Base-by-base conservation (phyloP, 1,140 invertebrate species). In the Steinernema khuongi region DNA sequence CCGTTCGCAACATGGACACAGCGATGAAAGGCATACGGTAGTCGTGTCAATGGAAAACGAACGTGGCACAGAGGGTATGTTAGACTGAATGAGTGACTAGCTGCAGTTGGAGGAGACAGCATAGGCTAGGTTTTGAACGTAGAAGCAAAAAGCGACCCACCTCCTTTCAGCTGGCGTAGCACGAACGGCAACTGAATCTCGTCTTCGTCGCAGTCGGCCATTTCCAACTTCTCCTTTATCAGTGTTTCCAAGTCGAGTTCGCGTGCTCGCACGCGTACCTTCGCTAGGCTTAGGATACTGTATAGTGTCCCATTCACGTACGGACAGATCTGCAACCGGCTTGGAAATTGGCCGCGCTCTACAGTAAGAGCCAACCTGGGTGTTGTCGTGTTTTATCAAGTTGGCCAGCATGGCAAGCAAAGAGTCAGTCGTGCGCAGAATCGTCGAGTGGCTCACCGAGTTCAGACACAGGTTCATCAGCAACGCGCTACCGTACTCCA, bases 391-490 rank as follows among this genome's bases (percentile, higher is more conserved):
- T 71, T 78, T 72, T 17, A 78, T 28, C 22, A 81, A 70, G 14
- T 71, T 72, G 18, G 29, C 50, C 36, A 78, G 68, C 31, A 78
- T 43, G 17, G 67, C 36, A n/a, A 83, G 31, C n/a, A 81, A 28
- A 22, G 74, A 33, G 29, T 83, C 75, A 31, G 71, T 81, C 30
- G 73, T 70, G 22, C 80, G 80, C 29, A 81, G 32, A 44, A 75
- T 80, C 0, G 82, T 78, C 14, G 79, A 78, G 22, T 84, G 81
- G 11, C 71, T 70, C 1, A 83, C 44, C 18, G 72, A 31, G 28
- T 80, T 77, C 14, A 83, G 41, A 60, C 80, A 81, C n/a, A 81
- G 67, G 50, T 81, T 81, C n/a, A 73, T 78, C 26, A 81, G 31
- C 22, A 81, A 73, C 18, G 79, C 81, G n/a, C 66, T 74, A 18